Conservation (phyloP, 2,113 vertebrate genomes). For the Tiliqua scincoides region DNA sequence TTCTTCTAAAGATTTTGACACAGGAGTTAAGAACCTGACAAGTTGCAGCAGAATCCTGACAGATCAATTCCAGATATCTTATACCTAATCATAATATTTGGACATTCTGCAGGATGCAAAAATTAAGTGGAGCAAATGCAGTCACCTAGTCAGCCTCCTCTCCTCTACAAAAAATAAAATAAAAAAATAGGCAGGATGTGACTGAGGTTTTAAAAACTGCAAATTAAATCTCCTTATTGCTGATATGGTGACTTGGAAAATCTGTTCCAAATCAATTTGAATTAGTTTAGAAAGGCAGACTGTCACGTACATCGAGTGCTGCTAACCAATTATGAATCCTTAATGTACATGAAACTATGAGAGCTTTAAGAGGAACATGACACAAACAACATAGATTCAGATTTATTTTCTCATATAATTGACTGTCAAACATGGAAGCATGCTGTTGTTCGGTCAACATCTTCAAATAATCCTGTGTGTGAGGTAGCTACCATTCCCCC, state of each 20-base stretch:
- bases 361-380: background rate
- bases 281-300: background rate
- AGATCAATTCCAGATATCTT: background rate
- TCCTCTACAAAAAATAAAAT: background rate
- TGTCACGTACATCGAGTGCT: background rate
- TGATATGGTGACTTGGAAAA: background rate
- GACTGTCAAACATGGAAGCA: background rate
- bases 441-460: background rate
- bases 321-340: background rate
- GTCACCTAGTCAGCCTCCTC: background rate
- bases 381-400: background rate
- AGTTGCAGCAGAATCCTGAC: background rate
- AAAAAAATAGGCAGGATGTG: background rate
- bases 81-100: background rate
- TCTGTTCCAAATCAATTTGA: background rate
- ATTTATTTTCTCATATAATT: background rate
- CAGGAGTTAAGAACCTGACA: conserved; percentile 13
- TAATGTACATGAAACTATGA: background rate
- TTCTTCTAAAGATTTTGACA: background rate
- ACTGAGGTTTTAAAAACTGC: background rate
- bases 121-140: background rate
- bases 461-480: background rate
- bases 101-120: background rate
- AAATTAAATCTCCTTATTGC: background rate
- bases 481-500: background rate